phyloP scores from a whole-genome alignment of 2,113 vertebrate species.

The Bubo bubo region DNA sequence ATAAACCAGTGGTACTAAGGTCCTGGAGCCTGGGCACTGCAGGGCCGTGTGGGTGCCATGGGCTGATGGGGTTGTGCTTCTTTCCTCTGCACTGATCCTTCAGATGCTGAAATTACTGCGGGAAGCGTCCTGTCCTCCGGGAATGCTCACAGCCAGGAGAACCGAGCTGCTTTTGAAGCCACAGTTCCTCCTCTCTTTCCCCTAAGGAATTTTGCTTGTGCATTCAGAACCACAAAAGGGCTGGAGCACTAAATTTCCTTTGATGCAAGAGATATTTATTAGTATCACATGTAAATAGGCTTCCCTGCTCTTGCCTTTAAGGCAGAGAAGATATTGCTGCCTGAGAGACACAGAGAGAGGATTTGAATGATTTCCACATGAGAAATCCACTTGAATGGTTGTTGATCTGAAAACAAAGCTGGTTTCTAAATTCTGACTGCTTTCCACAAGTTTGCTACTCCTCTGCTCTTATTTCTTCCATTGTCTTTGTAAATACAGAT shows the following conservation, averaged over 20 bases:
- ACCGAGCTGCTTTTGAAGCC: rapidly evolving
- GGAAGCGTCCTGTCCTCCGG: rapidly evolving
- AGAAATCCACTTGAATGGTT: neutral
- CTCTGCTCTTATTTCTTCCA: neutral
- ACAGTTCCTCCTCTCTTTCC: neutral
- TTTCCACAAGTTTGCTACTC: neutral
- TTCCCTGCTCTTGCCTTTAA: neutral
- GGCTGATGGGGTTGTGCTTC: neutral
- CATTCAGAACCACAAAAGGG: neutral
- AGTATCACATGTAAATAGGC: neutral
- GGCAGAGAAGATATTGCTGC: neutral
- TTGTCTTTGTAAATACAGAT: neutral
- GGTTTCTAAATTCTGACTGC: neutral
- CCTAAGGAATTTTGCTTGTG: neutral
- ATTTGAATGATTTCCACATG: neutral
- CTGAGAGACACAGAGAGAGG: neutral
- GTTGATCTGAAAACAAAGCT: neutral
- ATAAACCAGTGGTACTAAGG: neutral
- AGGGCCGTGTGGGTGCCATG: neutral
- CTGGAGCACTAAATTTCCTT: neutral
- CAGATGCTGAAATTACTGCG: rapidly evolving
- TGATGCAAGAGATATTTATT: neutral
- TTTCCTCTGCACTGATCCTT: neutral
- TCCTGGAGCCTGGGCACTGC: rapidly evolving
- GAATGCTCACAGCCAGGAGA: rapidly evolving